Base-by-base conservation (phyloP, 2,888 invertebrate genomes). In the Mellilla xanthometata region DNA sequence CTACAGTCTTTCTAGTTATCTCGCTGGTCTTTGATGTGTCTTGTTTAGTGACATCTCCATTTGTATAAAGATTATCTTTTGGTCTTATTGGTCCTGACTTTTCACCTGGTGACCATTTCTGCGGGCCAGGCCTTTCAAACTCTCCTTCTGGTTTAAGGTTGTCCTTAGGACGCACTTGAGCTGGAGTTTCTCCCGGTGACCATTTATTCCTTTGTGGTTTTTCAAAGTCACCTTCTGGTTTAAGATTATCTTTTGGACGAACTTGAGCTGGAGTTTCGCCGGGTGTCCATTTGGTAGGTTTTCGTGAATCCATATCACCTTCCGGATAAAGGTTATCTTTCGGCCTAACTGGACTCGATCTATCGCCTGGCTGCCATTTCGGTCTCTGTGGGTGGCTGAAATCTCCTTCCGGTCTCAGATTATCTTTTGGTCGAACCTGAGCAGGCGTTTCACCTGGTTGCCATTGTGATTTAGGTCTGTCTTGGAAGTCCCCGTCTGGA, bases 81-180 rank as follows among this genome's bases (percentile, higher is more conserved):
- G 82, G 87, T 52, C 72, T 80, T 2, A 79, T 76, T 26, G 76
- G 87, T 7, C 68, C 72, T 12, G 80, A 77, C 59, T 60, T 78
- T 49, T 87, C 86, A 2, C 57, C 64, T 28, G 66, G 79, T 11
- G 42, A 52, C 68, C 67, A 76, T 52, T 70, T 65, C 6, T 80
- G 59, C 69, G 71, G 44, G 72, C 75, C 53, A 34, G 79, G 72
- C 63, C 76, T 72, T 52, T 91, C 91, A 1, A 90, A 87, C 1
- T 92, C 92, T 60, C 92, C 92, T 60, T 92, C 92, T 0, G 90
- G 87, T 19, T 67, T 70, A 0, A 92, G 68, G 58, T 92, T 93
- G 54, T 93, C 93, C 13, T 77, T 74, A 2, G 89, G 91, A 45
- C 74, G 77, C 0, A 88, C 78, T 46, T 89, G 82, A 68, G 60